Base-by-base conservation (phyloP, 2,113 vertebrate species). In the Oceanodroma tethys region DNA sequence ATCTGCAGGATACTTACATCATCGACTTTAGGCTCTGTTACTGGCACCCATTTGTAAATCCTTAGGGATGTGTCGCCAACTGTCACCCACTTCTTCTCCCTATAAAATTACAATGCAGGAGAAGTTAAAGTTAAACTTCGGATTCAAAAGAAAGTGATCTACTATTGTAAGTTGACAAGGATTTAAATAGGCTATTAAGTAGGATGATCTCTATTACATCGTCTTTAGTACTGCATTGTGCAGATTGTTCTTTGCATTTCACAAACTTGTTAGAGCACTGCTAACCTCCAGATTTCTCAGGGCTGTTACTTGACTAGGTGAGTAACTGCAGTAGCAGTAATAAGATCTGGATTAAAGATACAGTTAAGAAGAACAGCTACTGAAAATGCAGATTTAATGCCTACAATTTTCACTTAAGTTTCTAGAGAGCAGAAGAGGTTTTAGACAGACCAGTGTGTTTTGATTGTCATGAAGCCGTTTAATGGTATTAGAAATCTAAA, bases 21-120 rank as follows among this genome's bases (percentile, higher is more conserved):
- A 29, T 99, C 99, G 29, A 99, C 98, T 97, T 99, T 99, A 26
- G 99, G 99, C 97, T 99, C 99, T 26, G 99, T 99, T 97, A 99
- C 99, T 11, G 99, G 99, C 29, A 99, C 99, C 99, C 99, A 99
- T 97, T 99, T 99, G 98, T 99, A 99, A 99, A 99, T 99, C 67
- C 99, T 98, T 66, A 99, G 98, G 53, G 99, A 99, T 5, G 99
- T 99, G 98, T 99, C 99, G 20, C 99, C 99, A 42, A 99, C 99
- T 3, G 99, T 99, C 98, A 99, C 99, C 99, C 99, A 99, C 95
- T 99, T 99, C 98, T 99, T 99, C 98, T 99, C 99, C 99, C 99
- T 99, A 98, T 14, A 85, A 94, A 93, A 96, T 88, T 71, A 93
- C 73, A 97, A 96, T 34, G 82, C 86, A 96, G 93, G 86, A 94